Conservation (phyloP, 2,888 invertebrate species). For the Dendrolimus pini region DNA sequence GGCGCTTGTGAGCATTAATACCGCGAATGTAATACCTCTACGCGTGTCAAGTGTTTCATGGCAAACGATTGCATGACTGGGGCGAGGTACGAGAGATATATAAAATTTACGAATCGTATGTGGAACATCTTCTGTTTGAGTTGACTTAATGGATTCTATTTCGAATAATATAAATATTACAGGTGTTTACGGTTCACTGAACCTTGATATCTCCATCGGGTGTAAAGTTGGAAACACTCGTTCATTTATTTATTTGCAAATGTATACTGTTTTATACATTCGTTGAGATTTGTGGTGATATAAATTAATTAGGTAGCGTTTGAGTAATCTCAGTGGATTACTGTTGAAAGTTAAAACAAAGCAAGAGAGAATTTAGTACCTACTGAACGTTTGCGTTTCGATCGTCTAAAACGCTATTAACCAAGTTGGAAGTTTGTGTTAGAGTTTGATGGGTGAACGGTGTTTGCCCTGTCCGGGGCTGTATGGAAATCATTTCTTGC, state of each 20-base stretch:
- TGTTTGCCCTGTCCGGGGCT: constrained; percentile 58
- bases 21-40: background rate
- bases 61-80: background rate
- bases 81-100: background rate
- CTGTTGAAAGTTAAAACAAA: constrained; percentile 30
- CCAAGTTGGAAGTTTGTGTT: constrained; percentile 65
- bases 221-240: constrained; percentile 6
- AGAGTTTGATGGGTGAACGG: constrained; percentile 63
- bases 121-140: constrained; percentile 7
- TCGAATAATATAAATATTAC: constrained; percentile 2
- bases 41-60: background rate
- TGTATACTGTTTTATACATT: background rate
- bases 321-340: constrained; percentile 7
- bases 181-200: constrained; percentile 8
- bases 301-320: background rate
- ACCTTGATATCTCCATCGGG: constrained; percentile 4
- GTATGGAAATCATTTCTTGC: constrained; percentile 71
- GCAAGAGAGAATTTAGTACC: constrained; percentile 32
- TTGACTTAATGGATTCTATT: background rate
- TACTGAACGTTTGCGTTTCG: constrained; percentile 40
- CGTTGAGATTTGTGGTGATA: background rate
- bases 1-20: background rate
- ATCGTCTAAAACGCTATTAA: constrained; percentile 64
- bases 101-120: constrained; percentile 6
- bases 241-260: constrained; percentile 1